These are phyloP conservation scores for Sinocyclocheilus anshuiensis DNA, from an alignment of 2,113 vertebrate genomes.

Conservation along the genomic window DNA sequence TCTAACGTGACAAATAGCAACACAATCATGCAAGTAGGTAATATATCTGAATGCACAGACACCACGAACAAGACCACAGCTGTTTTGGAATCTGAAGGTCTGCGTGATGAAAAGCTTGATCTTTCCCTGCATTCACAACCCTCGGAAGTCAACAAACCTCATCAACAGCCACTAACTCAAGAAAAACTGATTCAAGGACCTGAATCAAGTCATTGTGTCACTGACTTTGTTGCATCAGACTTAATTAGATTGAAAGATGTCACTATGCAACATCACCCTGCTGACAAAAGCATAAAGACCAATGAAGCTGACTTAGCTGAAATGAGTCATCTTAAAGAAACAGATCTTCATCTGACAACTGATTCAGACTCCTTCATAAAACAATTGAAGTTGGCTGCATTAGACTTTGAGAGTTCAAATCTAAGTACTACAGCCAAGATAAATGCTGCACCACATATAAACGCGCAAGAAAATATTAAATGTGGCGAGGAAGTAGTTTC, in stretches of 20 bases:
- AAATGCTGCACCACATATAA: neutral
- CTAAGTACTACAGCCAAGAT: neutral
- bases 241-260: neutral
- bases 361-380: neutral
- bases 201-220: neutral
- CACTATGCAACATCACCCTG: neutral
- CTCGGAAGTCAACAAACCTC: neutral
- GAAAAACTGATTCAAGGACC: neutral
- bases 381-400: constrained; percentile 1
- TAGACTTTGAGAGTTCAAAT: constrained; percentile 20
- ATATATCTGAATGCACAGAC: constrained; percentile 12
- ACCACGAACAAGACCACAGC: neutral
- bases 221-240: neutral
- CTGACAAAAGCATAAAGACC: neutral
- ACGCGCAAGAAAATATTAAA: neutral
- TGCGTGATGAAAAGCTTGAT: neutral
- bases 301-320: neutral
- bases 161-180: neutral
- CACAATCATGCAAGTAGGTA: neutral
- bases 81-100: neutral
- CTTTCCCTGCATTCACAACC: neutral
- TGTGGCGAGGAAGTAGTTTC: neutral
- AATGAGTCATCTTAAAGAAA: neutral
- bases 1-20: neutral
- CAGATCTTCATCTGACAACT: neutral